These are phyloP conservation scores for Acanthosepion esculentum DNA, from an alignment of 2,888 invertebrate species.

Conservation along the genomic window DNA sequence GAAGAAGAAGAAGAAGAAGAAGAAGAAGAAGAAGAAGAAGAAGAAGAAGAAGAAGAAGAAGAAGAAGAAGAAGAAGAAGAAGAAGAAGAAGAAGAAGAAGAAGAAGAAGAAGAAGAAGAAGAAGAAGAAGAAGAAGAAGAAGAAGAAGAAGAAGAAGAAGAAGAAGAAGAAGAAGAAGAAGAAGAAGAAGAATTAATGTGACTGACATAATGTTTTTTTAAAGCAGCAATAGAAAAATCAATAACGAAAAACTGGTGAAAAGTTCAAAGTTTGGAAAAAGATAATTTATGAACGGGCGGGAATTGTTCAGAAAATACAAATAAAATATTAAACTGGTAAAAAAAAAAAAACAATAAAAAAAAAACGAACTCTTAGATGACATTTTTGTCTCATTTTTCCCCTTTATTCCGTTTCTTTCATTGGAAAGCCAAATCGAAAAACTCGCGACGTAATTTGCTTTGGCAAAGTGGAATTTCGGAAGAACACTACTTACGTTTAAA, in stretches of 20 bases:
- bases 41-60: too few relatives aligned
- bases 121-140: too few relatives aligned
- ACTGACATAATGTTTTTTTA: neutral
- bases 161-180: too few relatives aligned
- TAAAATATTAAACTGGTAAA: neutral
- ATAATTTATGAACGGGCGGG: neutral
- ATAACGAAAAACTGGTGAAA: neutral
- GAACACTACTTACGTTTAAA: constrained; percentile 18
- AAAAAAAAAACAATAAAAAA: neutral
- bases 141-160: too few relatives aligned
- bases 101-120: too few relatives aligned
- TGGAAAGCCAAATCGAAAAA: neutral
- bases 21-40: too few relatives aligned
- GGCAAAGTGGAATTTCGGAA: neutral
- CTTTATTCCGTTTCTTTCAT: neutral
- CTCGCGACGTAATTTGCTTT: neutral
- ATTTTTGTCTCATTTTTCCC: neutral
- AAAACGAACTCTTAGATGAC: neutral
- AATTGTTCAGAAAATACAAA: neutral
- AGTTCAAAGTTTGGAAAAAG: neutral
- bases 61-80: too few relatives aligned
- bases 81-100: too few relatives aligned
- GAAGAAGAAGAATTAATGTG: too few relatives aligned
- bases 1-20: too few relatives aligned
- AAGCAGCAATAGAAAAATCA: neutral